Conservation (phyloP, 2,797 vertebrate species). For the Phoxinus dragarum region DNA sequence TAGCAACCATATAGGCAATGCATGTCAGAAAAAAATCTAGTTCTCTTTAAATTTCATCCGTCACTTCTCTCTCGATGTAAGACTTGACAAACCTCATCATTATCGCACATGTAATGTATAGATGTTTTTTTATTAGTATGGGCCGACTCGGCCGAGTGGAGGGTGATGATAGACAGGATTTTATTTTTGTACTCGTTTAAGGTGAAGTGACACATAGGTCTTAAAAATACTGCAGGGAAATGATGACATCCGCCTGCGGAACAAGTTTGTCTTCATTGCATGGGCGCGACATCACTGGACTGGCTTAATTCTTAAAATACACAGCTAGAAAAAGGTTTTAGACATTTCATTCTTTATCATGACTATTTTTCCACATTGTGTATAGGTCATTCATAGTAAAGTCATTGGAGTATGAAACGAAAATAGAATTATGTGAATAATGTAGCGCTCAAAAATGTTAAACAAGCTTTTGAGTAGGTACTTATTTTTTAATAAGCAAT, state of each 20-base stretch:
- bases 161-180: background rate
- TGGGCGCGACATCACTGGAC: background rate
- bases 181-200: background rate
- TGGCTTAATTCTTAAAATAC: background rate
- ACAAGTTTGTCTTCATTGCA: conserved; percentile 31
- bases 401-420: background rate
- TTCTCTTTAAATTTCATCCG: background rate
- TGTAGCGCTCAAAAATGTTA: background rate
- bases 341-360: background rate
- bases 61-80: background rate
- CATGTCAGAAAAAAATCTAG: background rate
- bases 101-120: background rate
- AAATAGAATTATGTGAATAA: background rate
- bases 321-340: background rate
- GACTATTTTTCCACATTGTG: background rate
- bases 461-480: background rate
- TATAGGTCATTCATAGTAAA: background rate
- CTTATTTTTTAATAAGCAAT: too few species aligned
- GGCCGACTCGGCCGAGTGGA: background rate
- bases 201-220: background rate
- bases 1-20: background rate
- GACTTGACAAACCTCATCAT: background rate
- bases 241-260: background rate
- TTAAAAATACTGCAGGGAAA: background rate
- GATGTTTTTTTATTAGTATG: background rate